These are phyloP conservation scores for Ascidia mentula DNA, from an alignment of 23 tunicate species.

Conservation along the genomic window DNA sequence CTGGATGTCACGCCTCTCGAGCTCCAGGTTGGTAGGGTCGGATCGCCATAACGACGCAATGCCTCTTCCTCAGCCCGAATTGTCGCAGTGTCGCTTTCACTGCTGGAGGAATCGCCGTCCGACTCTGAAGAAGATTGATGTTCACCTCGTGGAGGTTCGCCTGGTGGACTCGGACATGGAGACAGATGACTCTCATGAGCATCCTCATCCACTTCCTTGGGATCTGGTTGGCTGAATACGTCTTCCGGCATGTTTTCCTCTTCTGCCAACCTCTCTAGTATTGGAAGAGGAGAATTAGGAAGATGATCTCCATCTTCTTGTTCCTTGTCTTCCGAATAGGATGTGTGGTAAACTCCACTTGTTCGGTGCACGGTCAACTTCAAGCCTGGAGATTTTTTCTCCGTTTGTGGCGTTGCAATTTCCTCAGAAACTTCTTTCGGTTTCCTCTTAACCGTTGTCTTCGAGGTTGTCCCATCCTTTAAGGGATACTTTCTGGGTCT, in stretches of 20 bases:
- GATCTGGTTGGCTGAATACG: background rate
- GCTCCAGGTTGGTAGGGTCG: slow-evolving; percentile 56
- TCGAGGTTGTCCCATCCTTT: background rate
- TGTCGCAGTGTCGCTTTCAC: slow-evolving; percentile 15
- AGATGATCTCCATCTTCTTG: background rate
- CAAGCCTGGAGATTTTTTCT: slow-evolving; percentile 3
- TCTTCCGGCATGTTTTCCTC: background rate
- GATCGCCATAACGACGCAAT: slow-evolving; percentile 30
- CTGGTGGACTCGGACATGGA: background rate
- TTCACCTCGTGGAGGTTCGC: background rate
- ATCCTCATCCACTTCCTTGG: background rate
- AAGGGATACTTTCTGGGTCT: slow-evolving; percentile 70
- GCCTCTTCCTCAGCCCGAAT: slow-evolving; percentile 15
- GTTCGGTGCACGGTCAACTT: slow-evolving; percentile 33
- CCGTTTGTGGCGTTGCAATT: background rate
- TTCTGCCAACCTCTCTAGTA: background rate
- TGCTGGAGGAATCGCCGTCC: background rate
- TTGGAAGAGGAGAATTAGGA: background rate
- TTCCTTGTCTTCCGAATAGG: background rate
- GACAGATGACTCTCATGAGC: background rate
- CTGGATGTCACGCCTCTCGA: background rate
- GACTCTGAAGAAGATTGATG: background rate
- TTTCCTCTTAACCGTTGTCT: background rate
- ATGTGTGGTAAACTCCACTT: slow-evolving; percentile 16
- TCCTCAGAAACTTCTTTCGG: slow-evolving; percentile 15